These are phyloP conservation scores for Pantherophis vulpinus DNA, from an alignment of 2,797 vertebrate genomes.

Conservation along the genomic window DNA sequence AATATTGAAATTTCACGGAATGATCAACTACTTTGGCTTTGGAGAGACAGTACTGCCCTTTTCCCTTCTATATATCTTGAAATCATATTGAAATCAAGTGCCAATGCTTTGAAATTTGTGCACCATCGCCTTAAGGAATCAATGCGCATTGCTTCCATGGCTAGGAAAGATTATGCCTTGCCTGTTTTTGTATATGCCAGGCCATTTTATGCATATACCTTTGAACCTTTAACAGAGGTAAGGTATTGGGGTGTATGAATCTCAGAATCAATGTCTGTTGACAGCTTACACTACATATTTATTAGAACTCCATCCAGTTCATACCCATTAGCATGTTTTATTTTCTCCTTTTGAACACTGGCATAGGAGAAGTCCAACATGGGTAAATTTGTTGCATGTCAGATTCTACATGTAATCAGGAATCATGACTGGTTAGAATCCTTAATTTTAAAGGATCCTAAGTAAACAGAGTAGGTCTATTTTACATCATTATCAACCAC, in stretches of 20 bases:
- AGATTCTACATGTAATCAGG: not conserved
- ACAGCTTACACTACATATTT: not conserved
- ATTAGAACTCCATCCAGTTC: not conserved
- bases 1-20: conserved; percentile 82
- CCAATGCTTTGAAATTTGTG: conserved; percentile 86
- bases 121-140: conserved; percentile 87
- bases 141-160: conserved; percentile 83
- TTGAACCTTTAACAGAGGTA: conserved; percentile 86
- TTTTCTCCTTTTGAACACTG: not conserved
- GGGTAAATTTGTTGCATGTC: not conserved
- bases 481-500: not conserved
- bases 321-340: not conserved
- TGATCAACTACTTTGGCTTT: conserved; percentile 87
- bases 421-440: not conserved
- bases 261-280: conserved; percentile 15
- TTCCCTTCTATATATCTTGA: conserved; percentile 88
- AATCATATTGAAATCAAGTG: conserved; percentile 81
- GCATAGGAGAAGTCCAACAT: not conserved
- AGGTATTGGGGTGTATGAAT: conserved; percentile 37
- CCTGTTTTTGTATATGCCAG: conserved; percentile 89
- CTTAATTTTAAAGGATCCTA: too few species aligned
- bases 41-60: conserved; percentile 85
- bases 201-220: conserved; percentile 88
- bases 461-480: not conserved
- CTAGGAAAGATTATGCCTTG: conserved; percentile 75